These are phyloP conservation scores for Plebejus anna DNA, from an alignment of 2,888 invertebrate genomes.

Conservation along the genomic window DNA sequence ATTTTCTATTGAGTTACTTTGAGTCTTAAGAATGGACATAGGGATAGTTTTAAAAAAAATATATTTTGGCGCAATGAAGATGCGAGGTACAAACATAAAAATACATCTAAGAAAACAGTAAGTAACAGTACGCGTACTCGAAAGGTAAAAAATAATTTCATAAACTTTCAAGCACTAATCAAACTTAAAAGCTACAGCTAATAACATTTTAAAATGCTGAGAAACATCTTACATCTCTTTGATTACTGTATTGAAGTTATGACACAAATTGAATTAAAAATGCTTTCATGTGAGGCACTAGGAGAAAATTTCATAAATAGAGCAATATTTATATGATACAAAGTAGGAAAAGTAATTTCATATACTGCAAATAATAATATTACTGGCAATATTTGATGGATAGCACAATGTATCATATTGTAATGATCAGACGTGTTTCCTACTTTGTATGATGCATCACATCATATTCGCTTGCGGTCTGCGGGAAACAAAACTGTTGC, in stretches of 20 bases:
- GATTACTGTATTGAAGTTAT: slow-evolving; percentile 1
- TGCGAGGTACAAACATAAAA: not conserved
- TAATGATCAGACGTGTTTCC: not conserved
- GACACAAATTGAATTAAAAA: not conserved
- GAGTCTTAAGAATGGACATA: no score
- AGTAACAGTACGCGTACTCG: not conserved
- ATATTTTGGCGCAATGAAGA: no score
- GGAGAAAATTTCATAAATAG: not conserved
- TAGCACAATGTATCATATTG: not conserved
- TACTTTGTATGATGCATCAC: not conserved
- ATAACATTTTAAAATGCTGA: not conserved
- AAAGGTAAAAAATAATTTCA: not conserved
- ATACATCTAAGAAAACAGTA: not conserved
- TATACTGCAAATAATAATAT: not conserved
- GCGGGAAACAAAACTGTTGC: not conserved
- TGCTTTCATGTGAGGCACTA: not conserved
- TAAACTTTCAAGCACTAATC: not conserved
- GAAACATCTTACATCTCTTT: not conserved
- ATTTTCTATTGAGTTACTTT: not conserved
- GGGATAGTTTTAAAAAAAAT: not conserved
- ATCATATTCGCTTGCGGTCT: not conserved
- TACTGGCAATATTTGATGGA: not conserved
- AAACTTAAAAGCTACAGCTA: not conserved
- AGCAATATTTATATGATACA: not conserved
- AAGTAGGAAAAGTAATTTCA: not conserved